Percentiles rank a stretch among this genome's conserved stretches.
Evolutionary conservation across 2,797 vertebrate genomes (phyloP).

Genomic region (Manis crassicaudata): DNA sequence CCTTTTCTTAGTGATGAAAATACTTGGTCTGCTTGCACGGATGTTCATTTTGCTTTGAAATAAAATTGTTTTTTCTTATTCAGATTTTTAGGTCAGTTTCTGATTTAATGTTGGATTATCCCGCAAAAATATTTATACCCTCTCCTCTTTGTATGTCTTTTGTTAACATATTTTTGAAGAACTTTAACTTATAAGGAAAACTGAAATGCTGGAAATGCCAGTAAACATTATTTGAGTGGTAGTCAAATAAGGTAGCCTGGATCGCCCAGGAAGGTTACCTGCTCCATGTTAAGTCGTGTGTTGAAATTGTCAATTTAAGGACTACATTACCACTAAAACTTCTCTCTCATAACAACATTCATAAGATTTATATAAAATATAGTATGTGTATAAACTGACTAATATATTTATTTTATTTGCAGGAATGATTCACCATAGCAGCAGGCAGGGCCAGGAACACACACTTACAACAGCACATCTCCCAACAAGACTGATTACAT

Average conservation of each 20-base stretch:
- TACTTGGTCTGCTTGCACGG: not conserved
- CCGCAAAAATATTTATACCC: not conserved
- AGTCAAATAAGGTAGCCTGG: conserved; percentile 3
- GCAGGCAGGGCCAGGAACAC: not conserved
- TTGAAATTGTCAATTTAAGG: conserved; percentile 25
- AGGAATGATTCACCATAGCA: not conserved
- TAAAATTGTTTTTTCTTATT: conserved; percentile 44
- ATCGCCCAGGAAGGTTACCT: not conserved
- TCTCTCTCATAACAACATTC: not conserved
- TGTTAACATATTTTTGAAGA: conserved; percentile 34
- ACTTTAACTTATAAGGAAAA: not conserved
- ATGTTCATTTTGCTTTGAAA: conserved; percentile 44
- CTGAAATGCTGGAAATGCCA: conserved; percentile 17
- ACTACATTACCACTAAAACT: not conserved
- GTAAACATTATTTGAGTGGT: not conserved
- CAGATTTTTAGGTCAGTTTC: conserved; percentile 48
- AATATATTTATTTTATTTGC: conserved; percentile 18
- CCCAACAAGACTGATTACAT: not conserved
- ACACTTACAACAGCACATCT: not conserved
- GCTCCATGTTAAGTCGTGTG: not conserved
- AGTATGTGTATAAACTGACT: not conserved
- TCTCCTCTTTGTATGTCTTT: conserved; percentile 36
- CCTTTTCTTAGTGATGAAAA: not conserved
- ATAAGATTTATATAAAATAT: not conserved
- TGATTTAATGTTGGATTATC: conserved; percentile 34